Base-by-base conservation (phyloP, 2,113 vertebrate genomes). In the Mugil cephalus region DNA sequence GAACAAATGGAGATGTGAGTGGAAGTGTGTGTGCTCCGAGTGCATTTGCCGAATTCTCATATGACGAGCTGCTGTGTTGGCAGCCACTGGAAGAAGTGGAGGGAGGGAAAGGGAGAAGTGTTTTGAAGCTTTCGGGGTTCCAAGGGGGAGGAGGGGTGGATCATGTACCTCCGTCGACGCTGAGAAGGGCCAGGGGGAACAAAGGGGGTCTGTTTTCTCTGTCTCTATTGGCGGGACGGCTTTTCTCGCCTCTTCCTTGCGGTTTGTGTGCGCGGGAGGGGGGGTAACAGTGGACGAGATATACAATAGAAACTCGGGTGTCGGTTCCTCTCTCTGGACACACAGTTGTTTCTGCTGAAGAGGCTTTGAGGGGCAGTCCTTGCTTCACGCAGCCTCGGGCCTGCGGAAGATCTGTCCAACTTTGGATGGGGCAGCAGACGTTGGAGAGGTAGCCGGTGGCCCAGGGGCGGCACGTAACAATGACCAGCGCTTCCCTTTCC, bases 131-230 rank as follows among this genome's bases (percentile, higher is more conserved):
- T 54, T 71, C 19, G 38, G 58, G 75, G 73, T 79, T 63, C 60
- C 46, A 62, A 42, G 72, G 12, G 56, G 78, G 71, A 88, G 93
- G 93, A 74, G 91, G 92, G 88, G 86, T 94, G 91, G 93, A 93
- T 93, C 91, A 93, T 95, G 94, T 92, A 96, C 95, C 94, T 96
- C 95, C 93, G 92, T 94, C 90, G 90, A 95, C 90, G 93, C 94
- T 94, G 93, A 93, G 84, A 84, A 94, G 91, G 93, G 90, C 92
- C 90, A 92, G 87, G 84, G 89, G 82, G 94, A 95, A 98, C 96
- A 99, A 98, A 96, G 95, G 91, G 93, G 91, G 93, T 95, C 96
- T 98, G 96, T 98, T 96, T 95, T 94, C 93, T 71, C 91, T 93
- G 94, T 95, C 95, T 95, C 91, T 94, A 93, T 94, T 96, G 95